Evolutionary conservation across 2,888 invertebrate genomes (phyloP).

Genomic region (Anorthoa munda): DNA sequence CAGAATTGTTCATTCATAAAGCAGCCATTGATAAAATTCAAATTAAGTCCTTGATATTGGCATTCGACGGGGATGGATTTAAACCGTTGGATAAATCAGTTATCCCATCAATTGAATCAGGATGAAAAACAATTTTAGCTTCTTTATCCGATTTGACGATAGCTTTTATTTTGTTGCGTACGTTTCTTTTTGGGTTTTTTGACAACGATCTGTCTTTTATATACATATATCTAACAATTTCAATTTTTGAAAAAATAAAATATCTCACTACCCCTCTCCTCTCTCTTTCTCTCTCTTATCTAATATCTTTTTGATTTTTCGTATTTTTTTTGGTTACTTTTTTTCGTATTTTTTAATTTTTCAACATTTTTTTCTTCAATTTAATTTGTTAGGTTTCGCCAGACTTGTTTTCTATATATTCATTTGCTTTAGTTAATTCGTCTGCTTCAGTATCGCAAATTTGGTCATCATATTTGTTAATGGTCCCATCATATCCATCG

Average conservation of each 20-base stretch:
- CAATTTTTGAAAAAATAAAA: too few species aligned
- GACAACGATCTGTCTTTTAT: conserved; percentile 4
- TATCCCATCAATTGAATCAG: conserved; percentile 43
- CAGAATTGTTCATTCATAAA: conserved; percentile 47
- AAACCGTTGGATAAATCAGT: conserved; percentile 48
- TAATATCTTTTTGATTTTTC: too few species aligned
- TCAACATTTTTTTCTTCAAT: too few species aligned
- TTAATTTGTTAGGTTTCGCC: not conserved
- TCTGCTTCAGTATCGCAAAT: not conserved
- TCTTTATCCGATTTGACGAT: conserved; percentile 9
- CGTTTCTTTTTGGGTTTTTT: not conserved
- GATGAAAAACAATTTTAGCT: conserved; percentile 40
- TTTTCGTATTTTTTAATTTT: too few species aligned
- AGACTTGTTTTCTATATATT: not conserved
- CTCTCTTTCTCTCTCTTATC: too few species aligned
- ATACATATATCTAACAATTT: not conserved
- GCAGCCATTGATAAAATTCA: conserved; percentile 52
- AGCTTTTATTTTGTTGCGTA: conserved; percentile 23
- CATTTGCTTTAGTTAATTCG: not conserved
- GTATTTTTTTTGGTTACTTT: too few species aligned
- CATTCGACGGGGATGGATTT: conserved; percentile 23
- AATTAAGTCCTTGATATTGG: conserved; percentile 51
- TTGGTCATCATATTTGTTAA: conserved; percentile 5
- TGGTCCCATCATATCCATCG: conserved; percentile 1
- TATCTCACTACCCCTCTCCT: too few species aligned